These are phyloP conservation scores for Epirrhoe alternata DNA, from an alignment of 2,888 invertebrate species.

Conservation along the genomic window DNA sequence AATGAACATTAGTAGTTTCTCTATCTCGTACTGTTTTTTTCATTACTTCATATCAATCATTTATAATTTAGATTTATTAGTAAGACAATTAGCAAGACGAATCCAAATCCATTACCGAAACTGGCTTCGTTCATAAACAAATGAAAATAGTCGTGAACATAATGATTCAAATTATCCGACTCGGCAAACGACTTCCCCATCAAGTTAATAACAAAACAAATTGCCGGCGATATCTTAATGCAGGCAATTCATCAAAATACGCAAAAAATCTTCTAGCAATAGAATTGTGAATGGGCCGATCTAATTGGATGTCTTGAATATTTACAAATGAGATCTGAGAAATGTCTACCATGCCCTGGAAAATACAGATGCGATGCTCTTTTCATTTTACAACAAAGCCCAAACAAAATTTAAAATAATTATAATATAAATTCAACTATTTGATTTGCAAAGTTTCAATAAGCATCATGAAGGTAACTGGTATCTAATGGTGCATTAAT, in stretches of 20 bases:
- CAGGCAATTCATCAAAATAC: conserved; percentile 80
- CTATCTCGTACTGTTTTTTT: background rate
- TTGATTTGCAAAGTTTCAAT: too few species aligned
- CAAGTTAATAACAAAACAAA: conserved; percentile 82
- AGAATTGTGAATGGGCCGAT: conserved; percentile 40
- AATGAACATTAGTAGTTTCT: background rate
- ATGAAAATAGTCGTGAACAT: conserved; percentile 36
- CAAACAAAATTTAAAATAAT: too few species aligned
- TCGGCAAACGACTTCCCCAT: conserved; percentile 76
- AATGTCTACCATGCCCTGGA: too few species aligned
- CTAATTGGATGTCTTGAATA: too few species aligned
- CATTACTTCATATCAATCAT: background rate
- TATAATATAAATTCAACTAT: too few species aligned
- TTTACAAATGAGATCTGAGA: too few species aligned
- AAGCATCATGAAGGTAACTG: too few species aligned
- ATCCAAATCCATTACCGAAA: conserved; percentile 24
- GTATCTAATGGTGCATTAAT: conserved; percentile 54
- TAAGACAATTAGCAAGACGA: conserved; percentile 1
- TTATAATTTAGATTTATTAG: background rate
- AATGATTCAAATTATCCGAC: conserved; percentile 65
- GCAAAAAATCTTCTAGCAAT: conserved; percentile 74
- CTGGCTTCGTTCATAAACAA: conserved; percentile 28
- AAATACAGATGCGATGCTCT: too few species aligned
- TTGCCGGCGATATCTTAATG: conserved; percentile 69
- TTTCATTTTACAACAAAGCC: too few species aligned